These are phyloP conservation scores for Agelastica alni DNA, from an alignment of 2,888 invertebrate species.

Conservation along the genomic window DNA sequence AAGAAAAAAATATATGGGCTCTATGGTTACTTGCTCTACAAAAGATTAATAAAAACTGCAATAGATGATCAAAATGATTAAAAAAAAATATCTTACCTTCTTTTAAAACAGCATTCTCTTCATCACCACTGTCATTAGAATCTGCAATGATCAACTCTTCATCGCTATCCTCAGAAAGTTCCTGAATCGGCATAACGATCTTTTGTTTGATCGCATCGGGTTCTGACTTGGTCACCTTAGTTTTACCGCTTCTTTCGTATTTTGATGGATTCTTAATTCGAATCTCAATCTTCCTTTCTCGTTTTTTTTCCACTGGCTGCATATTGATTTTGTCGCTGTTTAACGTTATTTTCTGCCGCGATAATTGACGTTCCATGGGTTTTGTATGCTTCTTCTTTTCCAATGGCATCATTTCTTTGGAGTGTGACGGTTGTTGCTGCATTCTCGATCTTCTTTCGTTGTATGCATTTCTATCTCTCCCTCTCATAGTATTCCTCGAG, in stretches of 20 bases:
- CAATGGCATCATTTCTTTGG: neutral
- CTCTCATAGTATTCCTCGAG: neutral
- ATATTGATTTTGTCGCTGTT: constrained; percentile 28
- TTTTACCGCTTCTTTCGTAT: constrained; percentile 42
- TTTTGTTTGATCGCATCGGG: constrained; percentile 16
- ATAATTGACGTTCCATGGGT: constrained; percentile 17
- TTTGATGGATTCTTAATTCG: constrained; percentile 53
- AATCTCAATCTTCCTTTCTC: constrained; percentile 52
- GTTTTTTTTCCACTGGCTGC: constrained; percentile 32
- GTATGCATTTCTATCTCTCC: neutral
- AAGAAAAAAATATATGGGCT: no score
- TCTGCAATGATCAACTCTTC: constrained; percentile 43
- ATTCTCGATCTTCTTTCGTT: constrained; percentile 13
- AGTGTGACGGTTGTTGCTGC: neutral
- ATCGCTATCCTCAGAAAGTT: constrained; percentile 20
- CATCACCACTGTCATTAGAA: constrained; percentile 41
- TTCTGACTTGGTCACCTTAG: constrained; percentile 23
- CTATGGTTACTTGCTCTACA: no score
- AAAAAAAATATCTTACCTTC: constrained; percentile 34
- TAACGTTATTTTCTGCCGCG: constrained; percentile 27
- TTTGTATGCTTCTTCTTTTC: constrained; percentile 21
- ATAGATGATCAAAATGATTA: no score
- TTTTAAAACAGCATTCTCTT: constrained; percentile 34
- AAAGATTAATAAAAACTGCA: no score
- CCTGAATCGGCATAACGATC: constrained; percentile 3